phyloP scores from a whole-genome alignment of 2,113 vertebrate genomes.

The Mastomys coucha region DNA sequence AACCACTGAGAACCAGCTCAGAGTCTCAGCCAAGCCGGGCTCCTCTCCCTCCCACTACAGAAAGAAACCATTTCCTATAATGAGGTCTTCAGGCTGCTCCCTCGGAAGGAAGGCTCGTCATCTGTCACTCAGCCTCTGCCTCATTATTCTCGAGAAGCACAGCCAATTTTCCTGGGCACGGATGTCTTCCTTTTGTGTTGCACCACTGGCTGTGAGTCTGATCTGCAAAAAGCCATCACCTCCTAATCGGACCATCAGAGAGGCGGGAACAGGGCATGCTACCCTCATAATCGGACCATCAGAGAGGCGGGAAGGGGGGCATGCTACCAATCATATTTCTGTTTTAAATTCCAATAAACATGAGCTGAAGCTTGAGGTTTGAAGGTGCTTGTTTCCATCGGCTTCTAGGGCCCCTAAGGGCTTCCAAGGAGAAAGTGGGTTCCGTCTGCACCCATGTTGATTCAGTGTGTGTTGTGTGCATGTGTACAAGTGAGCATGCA shows the following conservation, averaged over 20 bases:
- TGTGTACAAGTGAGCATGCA: neutral
- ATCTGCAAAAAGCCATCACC: conserved; percentile 60
- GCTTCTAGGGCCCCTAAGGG: neutral
- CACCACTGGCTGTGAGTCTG: conserved; percentile 39
- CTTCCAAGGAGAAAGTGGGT: neutral
- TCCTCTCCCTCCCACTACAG: neutral
- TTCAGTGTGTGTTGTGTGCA: neutral
- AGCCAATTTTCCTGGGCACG: conserved; percentile 41
- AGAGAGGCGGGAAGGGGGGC: conserved; percentile 36
- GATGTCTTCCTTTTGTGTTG: conserved; percentile 53
- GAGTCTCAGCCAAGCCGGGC: neutral
- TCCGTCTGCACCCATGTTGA: neutral
- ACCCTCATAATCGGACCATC: conserved; percentile 24
- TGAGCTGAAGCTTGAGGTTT: neutral
- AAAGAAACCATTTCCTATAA: conserved; percentile 69
- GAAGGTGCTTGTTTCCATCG: neutral
- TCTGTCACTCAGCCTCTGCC: conserved; percentile 42
- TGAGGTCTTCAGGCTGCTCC: conserved; percentile 21
- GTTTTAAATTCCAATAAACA: conserved; percentile 19
- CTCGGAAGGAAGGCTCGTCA: conserved; percentile 68
- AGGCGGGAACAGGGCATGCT: neutral
- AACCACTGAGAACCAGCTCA: neutral
- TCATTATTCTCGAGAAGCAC: conserved; percentile 61
- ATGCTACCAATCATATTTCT: neutral
- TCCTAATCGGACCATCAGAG: conserved; percentile 43